Conservation (phyloP, 1,140 invertebrate genomes). For the Helicoverpa zea region DNA sequence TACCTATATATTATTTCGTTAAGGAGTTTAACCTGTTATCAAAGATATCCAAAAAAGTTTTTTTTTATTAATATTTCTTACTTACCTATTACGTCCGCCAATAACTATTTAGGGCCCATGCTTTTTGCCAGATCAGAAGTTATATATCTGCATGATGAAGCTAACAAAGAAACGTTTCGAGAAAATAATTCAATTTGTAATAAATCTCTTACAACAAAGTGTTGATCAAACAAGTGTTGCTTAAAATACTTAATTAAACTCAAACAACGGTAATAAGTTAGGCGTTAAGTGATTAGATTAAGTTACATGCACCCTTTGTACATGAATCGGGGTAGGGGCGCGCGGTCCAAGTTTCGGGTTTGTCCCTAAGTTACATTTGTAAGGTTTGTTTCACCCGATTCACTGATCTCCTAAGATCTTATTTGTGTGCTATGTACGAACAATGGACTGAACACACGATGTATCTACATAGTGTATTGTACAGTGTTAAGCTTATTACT, state of each 20-base stretch:
- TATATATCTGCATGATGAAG: too few species aligned
- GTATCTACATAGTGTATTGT: conserved; percentile 15
- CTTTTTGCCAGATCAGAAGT: too few species aligned
- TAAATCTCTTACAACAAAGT: background rate
- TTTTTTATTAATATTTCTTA: too few species aligned
- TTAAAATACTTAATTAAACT: conserved; percentile 43
- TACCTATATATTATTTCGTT: too few species aligned
- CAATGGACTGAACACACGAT: conserved; percentile 54
- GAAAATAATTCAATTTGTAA: background rate
- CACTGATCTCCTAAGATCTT: conserved; percentile 68
- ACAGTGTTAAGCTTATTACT: conserved; percentile 28
- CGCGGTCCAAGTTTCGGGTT: conserved; percentile 72
- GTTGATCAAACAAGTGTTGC: conserved; percentile 8
- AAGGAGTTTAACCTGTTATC: too few species aligned
- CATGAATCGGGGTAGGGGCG: conserved; percentile 46
- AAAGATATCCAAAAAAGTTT: too few species aligned
- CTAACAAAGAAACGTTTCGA: too few species aligned
- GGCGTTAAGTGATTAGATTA: conserved; percentile 55
- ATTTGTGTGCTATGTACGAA: conserved; percentile 67
- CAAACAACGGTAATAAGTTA: conserved; percentile 52
- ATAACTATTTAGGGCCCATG: too few species aligned
- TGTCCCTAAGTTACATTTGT: conserved; percentile 80
- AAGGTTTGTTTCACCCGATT: conserved; percentile 67
- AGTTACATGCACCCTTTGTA: conserved; percentile 52
- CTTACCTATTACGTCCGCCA: too few species aligned